phyloP scores from a whole-genome alignment of 2,113 vertebrate genomes.

The Eudorcas thomsonii region DNA sequence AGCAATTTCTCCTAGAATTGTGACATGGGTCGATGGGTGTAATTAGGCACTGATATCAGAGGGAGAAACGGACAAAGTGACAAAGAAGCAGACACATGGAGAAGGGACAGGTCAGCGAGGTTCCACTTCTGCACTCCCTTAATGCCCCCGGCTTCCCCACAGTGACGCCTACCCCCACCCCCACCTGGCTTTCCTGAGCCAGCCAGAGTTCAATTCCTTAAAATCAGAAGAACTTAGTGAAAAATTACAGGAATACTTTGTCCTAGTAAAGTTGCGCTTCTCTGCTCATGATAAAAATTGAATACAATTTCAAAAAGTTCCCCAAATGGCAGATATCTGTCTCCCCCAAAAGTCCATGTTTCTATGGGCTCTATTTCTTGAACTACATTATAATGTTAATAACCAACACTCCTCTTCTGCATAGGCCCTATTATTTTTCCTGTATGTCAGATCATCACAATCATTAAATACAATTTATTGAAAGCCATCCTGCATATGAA shows the following conservation, averaged over 20 bases:
- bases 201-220: background rate
- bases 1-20: background rate
- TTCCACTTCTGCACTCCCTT: background rate
- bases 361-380: background rate
- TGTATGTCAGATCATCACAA: background rate
- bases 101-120: background rate
- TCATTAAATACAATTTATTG: background rate
- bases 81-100: background rate
- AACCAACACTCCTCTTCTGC: background rate
- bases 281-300: background rate
- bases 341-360: background rate
- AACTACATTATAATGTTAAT: background rate
- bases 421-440: background rate
- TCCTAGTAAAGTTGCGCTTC: background rate
- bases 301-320: background rate
- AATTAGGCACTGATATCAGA: background rate
- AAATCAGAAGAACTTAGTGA: background rate
- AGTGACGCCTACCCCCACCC: background rate
- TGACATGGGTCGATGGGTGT: background rate
- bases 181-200: background rate
- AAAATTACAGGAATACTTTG: background rate
- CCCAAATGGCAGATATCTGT: background rate
- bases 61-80: background rate
- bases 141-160: background rate
- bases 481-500: background rate